Percentiles rank a stretch among this genome's conserved stretches.
phyloP scores from a whole-genome alignment of 2,888 invertebrate genomes.

The Crematogaster levior region DNA sequence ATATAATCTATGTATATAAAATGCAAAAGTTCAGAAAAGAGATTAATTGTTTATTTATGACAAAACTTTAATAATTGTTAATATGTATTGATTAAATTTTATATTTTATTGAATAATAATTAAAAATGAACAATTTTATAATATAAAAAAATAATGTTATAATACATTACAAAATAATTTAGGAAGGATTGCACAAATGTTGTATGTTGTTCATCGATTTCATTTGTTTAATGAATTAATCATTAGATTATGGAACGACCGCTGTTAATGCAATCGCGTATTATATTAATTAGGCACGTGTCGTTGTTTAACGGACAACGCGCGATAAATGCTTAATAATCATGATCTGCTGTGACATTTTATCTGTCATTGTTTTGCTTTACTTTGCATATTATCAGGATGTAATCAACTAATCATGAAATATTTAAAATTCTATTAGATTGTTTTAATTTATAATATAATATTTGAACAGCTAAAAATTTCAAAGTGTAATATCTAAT shows the following conservation, averaged over 20 bases:
- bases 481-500: background rate
- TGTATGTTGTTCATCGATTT: background rate
- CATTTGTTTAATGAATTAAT: slow-evolving; percentile 26
- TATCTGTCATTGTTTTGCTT: background rate
- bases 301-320: slow-evolving; percentile 7
- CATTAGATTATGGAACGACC: slow-evolving; percentile 5
- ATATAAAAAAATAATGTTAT: background rate
- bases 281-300: slow-evolving; percentile 32
- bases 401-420: background rate
- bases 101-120: background rate
- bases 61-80: background rate
- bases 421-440: background rate
- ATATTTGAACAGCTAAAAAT: background rate
- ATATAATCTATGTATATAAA: background rate
- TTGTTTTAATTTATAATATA: background rate
- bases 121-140: background rate
- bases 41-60: background rate
- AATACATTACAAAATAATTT: background rate
- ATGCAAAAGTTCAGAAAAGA: background rate
- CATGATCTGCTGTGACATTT: background rate
- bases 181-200: background rate
- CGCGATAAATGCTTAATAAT: slow-evolving; percentile 6
- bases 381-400: background rate
- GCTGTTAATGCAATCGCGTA: slow-evolving; percentile 2
- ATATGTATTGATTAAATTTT: background rate